These are phyloP conservation scores for Leiothrix lutea DNA, from an alignment of 2,113 vertebrate species.

Conservation along the genomic window DNA sequence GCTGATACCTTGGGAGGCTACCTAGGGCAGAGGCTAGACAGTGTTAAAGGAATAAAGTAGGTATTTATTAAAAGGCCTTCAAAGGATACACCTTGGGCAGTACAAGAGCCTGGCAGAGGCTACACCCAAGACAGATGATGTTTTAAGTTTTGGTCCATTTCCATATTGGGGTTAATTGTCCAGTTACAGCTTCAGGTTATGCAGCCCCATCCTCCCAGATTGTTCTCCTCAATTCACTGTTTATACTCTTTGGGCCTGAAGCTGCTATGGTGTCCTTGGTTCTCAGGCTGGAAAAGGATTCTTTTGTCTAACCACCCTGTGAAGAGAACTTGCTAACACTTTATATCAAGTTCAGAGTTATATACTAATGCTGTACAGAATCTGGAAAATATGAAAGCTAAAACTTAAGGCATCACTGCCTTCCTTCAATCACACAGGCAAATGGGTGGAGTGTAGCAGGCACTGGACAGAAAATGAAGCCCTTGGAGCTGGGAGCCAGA, in stretches of 20 bases:
- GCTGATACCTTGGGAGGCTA: not conserved
- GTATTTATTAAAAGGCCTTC: not conserved
- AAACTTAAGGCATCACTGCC: not conserved
- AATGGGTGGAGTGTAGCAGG: not conserved
- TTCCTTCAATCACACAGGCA: not conserved
- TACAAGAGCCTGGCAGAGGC: not conserved
- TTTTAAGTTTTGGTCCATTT: not conserved
- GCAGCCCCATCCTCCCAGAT: not conserved
- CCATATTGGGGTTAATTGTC: not conserved
- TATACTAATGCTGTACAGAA: not conserved
- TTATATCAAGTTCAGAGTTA: not conserved
- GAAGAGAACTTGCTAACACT: not conserved
- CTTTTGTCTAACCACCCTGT: not conserved
- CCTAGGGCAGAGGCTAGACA: not conserved
- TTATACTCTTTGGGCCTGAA: not conserved
- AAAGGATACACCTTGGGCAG: not conserved
- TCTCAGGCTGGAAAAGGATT: not conserved
- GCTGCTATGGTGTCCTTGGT: not conserved
- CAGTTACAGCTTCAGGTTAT: not conserved
- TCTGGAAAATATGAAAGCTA: not conserved
- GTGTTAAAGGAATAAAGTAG: not conserved
- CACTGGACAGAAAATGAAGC: conserved; percentile 1
- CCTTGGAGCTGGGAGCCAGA: not conserved
- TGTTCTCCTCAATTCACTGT: not conserved
- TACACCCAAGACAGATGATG: no score